phyloP scores from a whole-genome alignment of 1,140 invertebrate genomes.

The Drosophila sechellia region DNA sequence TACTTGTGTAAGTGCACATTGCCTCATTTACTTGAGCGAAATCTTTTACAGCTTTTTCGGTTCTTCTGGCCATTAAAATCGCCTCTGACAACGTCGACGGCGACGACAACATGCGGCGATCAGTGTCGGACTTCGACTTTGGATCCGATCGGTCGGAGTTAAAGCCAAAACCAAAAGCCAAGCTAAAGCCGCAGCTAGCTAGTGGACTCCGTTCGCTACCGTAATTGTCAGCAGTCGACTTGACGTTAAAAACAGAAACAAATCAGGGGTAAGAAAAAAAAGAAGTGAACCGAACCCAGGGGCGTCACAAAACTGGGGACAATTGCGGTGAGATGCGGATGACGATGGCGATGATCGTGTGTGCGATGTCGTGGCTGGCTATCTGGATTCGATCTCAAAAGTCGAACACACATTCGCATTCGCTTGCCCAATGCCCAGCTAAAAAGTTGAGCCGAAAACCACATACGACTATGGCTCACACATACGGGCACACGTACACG shows the following conservation, averaged over 20 bases:
- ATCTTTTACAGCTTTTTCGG: constrained; percentile 72
- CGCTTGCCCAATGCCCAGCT: constrained; percentile 48
- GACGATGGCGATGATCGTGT: constrained; percentile 26
- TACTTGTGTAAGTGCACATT: constrained; percentile 32
- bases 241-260: background rate
- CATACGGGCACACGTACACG: background rate
- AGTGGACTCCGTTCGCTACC: constrained; percentile 50
- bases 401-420: constrained; percentile 45
- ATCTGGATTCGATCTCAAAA: constrained; percentile 76
- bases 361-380: constrained; percentile 54
- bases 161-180: background rate
- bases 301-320: constrained; percentile 47
- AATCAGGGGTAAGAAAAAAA: background rate
- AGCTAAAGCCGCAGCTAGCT: constrained; percentile 19
- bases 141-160: constrained; percentile 14
- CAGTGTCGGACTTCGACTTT: constrained; percentile 29
- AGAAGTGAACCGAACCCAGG: constrained; percentile 2
- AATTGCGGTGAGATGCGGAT: constrained; percentile 38
- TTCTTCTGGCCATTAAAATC: constrained; percentile 60
- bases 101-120: constrained; percentile 67
- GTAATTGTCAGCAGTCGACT: constrained; percentile 62
- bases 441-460: background rate
- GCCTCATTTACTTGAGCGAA: constrained; percentile 68
- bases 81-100: constrained; percentile 26
- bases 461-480: constrained; percentile 6